Evolutionary conservation across 2,113 vertebrate species (phyloP), one percentile per base, ranked within the genome.

Genomic region (Notothenia rossii): DNA sequence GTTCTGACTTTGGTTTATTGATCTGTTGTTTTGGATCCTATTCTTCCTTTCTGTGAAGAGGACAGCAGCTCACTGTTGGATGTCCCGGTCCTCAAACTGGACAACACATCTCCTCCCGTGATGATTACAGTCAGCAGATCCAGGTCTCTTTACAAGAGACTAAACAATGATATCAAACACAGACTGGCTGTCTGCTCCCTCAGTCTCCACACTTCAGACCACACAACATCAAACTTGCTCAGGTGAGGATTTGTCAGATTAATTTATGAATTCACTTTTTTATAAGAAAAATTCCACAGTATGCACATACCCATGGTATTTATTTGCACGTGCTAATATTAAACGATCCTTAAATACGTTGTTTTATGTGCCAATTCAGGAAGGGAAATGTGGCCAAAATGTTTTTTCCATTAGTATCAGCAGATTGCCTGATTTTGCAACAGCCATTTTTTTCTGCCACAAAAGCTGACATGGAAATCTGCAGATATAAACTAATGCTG

Each of bases 161-260:
- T 90, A 1, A 81, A 78, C 59, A 61, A 11, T 6, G 79, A 87
- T 50, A 53, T 72, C 53, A 88, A 77, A 72, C 72, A 83, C 71
- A 79, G 75, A 12, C 73, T 71, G 75, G 20, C 84, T 51, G 58
- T 55, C 54, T 64, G 29, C 77, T 58, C 70, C 29, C 48, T 67
- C 25, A 75, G 50, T 82, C 61, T 59, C 17, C 48, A 74, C 45
- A 6, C 48, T 58, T 65, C 79, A 63, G 45, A 74, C 46, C 59
- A 66, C 55, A 46, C 53, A 64, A 78, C 96, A 54, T 93, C 94
- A 84, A 95, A 91, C 81, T 93, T 95, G 0, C 81, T 96, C 85
- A 96, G 97, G 80, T 96, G 96, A 90, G 96, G 92, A 76, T 92
- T 68, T 0, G 4, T 15, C 17, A 15, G 10, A 17, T 25, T n/a